Base-by-base conservation (phyloP, 2,797 vertebrate genomes). In the Melanotaenia parkinsoni region DNA sequence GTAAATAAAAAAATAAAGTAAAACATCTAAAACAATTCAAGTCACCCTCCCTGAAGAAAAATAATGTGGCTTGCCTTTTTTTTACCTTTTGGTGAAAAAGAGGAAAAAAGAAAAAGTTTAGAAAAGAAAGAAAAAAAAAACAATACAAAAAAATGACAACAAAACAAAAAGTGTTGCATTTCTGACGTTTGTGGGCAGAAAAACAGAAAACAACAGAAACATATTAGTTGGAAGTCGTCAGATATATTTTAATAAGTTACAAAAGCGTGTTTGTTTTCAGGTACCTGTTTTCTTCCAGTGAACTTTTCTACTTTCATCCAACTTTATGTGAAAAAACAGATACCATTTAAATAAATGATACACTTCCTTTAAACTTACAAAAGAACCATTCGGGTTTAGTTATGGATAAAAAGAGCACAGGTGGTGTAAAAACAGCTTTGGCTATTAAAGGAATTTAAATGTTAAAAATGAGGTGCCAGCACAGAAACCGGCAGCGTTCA, bases 171-270 rank as follows among this genome's bases (percentile, higher is more conserved):
- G 30, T 30, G 37, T 12, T 11, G 12, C 10, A 12, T 38, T 38
- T 14, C 37, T 45, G 45, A n/a, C 2, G 1, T 47, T 18, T 47
- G 16, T 40, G 1, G 3, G 50, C 30, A 26, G 58, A 74, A 45
- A 32, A 56, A 54, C 26, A 58, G 24, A 67, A 18, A 32, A 30
- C 56, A 63, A 38, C 10, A 60, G 0, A 18, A 70, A 11, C 3
- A 16, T 43, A 14, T 56, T 13, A 30, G 24, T 45, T 56, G 38
- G 43, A 87, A 83, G 60, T 88, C 86, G 64, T 80, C 80, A 84
- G 68, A 88, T 89, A 84, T 90, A 89, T 92, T 95, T 95, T 94
- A 95, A 95, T 94, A 95, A 94, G 79, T 94, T 95, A 95, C 93
- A 94, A 94, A 94, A 89, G 85, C 82, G 88, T 86, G 89, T 89